Evolutionary conservation across 2,113 vertebrate genomes (phyloP).

Genomic region (Forbesichthys papilliferus): DNA sequence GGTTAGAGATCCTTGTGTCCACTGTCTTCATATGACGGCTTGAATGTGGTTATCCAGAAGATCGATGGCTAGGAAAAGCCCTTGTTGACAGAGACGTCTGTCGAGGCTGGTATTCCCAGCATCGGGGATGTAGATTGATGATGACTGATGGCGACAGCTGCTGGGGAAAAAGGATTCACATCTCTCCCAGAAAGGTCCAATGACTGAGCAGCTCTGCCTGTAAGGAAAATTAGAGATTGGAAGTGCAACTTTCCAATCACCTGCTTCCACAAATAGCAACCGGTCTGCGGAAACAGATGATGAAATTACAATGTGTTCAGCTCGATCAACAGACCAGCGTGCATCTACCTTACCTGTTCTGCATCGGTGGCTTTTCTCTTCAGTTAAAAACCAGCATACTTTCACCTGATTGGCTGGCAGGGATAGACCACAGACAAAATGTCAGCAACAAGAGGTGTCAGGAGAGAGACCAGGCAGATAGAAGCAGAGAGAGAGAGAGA

Average conservation of each 20-base stretch:
- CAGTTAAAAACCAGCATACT: background rate
- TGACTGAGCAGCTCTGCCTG: background rate
- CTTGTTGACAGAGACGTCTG: too few species aligned
- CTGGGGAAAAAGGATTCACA: background rate
- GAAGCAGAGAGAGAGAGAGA: background rate
- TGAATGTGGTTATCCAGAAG: background rate
- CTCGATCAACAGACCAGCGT: too few species aligned
- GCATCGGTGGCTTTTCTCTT: too few species aligned
- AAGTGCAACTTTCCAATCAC: background rate
- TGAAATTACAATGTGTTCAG: too few species aligned
- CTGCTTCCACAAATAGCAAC: background rate
- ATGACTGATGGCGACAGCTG: background rate
- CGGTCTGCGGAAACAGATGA: background rate
- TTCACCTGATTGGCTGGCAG: background rate
- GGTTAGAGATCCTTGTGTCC: background rate
- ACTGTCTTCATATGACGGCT: background rate
- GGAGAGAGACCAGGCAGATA: slow-evolving; percentile 3
- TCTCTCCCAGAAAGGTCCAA: background rate
- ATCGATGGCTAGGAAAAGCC: background rate
- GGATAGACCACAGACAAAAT: background rate
- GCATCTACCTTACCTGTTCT: too few species aligned
- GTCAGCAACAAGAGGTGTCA: background rate
- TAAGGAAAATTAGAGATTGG: background rate
- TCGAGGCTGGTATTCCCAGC: background rate
- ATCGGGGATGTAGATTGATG: background rate